These are phyloP conservation scores for Rhagium mordax DNA, from an alignment of 2,888 invertebrate genomes.

Conservation along the genomic window DNA sequence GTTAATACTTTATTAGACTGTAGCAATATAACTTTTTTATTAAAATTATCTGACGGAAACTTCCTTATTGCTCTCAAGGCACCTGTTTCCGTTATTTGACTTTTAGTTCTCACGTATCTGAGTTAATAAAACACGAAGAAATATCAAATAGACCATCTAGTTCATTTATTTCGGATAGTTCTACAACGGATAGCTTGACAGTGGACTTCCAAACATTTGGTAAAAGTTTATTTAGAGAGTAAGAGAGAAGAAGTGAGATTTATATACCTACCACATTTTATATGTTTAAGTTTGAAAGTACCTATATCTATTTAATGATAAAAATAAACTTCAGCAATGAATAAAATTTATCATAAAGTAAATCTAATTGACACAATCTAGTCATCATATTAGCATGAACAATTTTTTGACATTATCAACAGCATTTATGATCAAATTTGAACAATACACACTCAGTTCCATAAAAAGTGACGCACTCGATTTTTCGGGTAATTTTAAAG, in stretches of 20 bases:
- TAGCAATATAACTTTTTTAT: neutral
- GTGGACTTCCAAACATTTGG: neutral
- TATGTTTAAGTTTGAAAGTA: too few species aligned
- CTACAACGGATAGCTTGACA: neutral
- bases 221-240: neutral
- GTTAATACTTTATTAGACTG: neutral
- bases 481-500: too few species aligned
- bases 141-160: slow-evolving; percentile 1
- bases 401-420: too few species aligned
- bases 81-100: slow-evolving; percentile 1
- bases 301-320: too few species aligned
- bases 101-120: neutral
- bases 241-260: too few species aligned
- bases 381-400: too few species aligned
- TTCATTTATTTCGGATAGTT: neutral
- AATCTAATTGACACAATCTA: too few species aligned
- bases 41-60: neutral
- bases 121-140: slow-evolving; percentile 3
- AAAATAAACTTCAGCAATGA: too few species aligned
- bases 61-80: neutral
- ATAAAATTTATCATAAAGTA: too few species aligned
- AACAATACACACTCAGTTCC: too few species aligned
- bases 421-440: too few species aligned
- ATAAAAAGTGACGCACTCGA: too few species aligned
- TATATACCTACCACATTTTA: neutral